These are phyloP conservation scores for Steinernema scapterisci DNA, from an alignment of 2,888 invertebrate species.

Conservation along the genomic window DNA sequence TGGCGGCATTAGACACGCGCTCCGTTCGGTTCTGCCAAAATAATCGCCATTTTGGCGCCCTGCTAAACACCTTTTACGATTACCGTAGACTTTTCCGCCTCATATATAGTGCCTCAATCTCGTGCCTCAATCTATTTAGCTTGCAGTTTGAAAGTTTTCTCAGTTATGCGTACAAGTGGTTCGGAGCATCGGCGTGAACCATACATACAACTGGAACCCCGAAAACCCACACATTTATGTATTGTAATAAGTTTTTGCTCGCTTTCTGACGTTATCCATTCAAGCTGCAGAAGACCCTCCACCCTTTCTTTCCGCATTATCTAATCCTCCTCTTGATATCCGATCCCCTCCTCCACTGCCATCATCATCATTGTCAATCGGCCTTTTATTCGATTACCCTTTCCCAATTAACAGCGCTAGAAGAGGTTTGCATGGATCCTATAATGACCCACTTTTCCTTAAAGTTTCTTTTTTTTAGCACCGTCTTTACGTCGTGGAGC, in stretches of 20 bases:
- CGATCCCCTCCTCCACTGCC: neutral
- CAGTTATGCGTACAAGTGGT: too few species aligned
- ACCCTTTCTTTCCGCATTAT: neutral
- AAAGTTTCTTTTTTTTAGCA: too few species aligned
- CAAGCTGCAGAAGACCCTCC: neutral
- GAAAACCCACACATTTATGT: too few species aligned
- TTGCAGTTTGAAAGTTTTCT: too few species aligned
- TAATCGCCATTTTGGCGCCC: neutral
- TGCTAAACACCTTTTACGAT: neutral
- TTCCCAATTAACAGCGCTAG: neutral
- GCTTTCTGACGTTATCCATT: too few species aligned
- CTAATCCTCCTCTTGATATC: conserved; percentile 20
- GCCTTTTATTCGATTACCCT: conserved; percentile 8
- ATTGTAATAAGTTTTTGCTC: too few species aligned
- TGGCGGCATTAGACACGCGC: neutral
- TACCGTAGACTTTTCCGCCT: too few species aligned
- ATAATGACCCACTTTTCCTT: neutral
- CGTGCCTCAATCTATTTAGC: too few species aligned
- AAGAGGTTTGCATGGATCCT: neutral
- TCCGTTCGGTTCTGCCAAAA: neutral
- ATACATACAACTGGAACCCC: too few species aligned
- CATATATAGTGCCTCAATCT: too few species aligned
- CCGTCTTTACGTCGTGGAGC: neutral
- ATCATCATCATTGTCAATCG: conserved; percentile 6
- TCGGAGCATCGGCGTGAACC: too few species aligned